phyloP scores from a whole-genome alignment of 2,888 invertebrate genomes.

The Dicyrtoma fusca region DNA sequence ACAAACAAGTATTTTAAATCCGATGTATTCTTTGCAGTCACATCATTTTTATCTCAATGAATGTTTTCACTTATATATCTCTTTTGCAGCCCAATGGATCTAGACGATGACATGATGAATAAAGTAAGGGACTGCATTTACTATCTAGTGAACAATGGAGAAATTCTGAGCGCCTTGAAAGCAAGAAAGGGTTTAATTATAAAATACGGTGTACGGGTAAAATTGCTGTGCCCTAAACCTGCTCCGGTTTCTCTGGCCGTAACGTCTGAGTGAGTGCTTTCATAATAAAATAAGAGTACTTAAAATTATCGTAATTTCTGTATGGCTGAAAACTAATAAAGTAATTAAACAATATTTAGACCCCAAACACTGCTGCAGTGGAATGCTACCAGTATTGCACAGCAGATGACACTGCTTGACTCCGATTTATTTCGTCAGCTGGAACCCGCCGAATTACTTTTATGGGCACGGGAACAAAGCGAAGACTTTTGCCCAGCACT shows the following conservation, averaged over 20 bases:
- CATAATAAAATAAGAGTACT: no score
- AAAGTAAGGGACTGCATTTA: conserved; percentile 91
- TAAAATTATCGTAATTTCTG: no score
- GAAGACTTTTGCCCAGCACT: conserved; percentile 96
- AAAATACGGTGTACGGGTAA: conserved; percentile 70
- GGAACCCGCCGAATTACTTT: conserved; percentile 93
- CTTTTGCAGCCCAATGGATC: conserved; percentile 77
- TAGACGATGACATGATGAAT: conserved; percentile 77
- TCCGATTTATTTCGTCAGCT: conserved; percentile 94
- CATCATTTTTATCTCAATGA: background rate
- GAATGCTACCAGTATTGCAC: conserved; percentile 92
- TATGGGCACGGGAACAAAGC: conserved; percentile 97
- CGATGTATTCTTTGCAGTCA: no score
- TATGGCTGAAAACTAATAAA: no score
- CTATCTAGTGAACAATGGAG: conserved; percentile 87
- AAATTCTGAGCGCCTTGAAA: conserved; percentile 87
- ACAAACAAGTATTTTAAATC: no score
- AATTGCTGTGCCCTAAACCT: conserved; percentile 62
- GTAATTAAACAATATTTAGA: background rate
- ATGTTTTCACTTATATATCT: background rate
- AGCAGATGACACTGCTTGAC: conserved; percentile 97
- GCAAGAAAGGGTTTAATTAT: conserved; percentile 87
- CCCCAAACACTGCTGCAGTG: conserved; percentile 78
- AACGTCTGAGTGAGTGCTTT: conserved; percentile 63
- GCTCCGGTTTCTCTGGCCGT: conserved; percentile 64